Evolutionary conservation across 2,888 invertebrate genomes (phyloP).

Genomic region (Parthenolecanium corni): DNA sequence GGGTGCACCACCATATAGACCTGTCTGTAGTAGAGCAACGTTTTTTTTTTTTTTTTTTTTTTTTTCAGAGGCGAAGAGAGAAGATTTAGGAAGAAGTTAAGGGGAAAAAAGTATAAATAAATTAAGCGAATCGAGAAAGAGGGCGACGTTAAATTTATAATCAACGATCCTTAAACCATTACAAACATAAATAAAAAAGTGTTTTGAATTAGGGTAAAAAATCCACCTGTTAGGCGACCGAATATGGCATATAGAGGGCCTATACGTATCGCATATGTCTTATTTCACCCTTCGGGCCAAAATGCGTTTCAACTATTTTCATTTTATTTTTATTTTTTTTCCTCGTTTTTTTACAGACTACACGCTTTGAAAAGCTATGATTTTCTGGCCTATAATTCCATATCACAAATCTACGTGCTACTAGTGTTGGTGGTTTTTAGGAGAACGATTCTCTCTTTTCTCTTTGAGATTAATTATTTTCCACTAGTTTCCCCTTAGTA

Average conservation of each 20-base stretch:
- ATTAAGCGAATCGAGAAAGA: background rate
- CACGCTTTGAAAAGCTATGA: too few species aligned
- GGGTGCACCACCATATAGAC: background rate
- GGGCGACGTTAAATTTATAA: background rate
- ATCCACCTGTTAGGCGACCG: slow-evolving; percentile 22
- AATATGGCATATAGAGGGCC: background rate
- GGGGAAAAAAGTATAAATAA: background rate
- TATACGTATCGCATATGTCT: slow-evolving; percentile 18
- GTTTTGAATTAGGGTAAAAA: slow-evolving; percentile 21
- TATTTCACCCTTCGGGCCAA: slow-evolving; percentile 17
- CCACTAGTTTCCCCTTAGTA: too few species aligned
- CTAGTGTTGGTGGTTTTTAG: too few species aligned
- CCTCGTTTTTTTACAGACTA: background rate
- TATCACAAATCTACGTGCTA: too few species aligned
- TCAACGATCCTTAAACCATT: background rate
- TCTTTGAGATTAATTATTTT: too few species aligned
- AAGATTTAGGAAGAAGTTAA: background rate
- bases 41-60: too few species aligned
- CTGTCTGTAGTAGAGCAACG: background rate
- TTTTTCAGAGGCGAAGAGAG: background rate
- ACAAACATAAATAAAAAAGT: slow-evolving; percentile 18
- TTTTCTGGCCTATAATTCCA: too few species aligned
- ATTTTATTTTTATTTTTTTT: too few species aligned
- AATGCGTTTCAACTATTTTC: too few species aligned
- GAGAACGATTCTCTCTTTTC: too few species aligned